phyloP scores from a whole-genome alignment of 1,140 invertebrate species.

The Homalodisca vitripennis region DNA sequence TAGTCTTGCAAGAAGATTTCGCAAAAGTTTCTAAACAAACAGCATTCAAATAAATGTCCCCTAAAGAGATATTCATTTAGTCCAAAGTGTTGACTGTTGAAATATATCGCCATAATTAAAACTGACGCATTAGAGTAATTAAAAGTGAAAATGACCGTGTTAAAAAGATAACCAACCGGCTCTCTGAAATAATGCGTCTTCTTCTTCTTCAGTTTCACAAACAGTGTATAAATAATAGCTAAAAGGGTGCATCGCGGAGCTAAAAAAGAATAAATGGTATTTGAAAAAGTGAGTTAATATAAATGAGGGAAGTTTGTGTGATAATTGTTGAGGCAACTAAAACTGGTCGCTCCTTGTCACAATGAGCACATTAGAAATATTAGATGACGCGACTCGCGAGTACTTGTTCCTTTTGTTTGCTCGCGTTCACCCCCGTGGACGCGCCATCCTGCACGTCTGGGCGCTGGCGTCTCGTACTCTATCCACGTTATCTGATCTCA shows the following conservation, averaged over 20 bases:
- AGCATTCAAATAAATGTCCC: conserved; percentile 19
- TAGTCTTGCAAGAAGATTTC: conserved; percentile 1
- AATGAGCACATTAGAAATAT: neutral
- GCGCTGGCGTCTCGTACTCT: too few relatives aligned
- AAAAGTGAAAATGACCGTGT: conserved; percentile 35
- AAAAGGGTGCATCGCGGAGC: conserved; percentile 13
- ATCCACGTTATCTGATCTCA: too few relatives aligned
- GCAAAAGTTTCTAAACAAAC: conserved; percentile 16
- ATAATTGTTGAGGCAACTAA: conserved; percentile 20
- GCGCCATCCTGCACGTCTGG: too few relatives aligned
- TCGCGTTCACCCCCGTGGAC: too few relatives aligned
- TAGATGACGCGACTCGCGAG: neutral
- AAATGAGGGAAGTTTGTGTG: conserved; percentile 31
- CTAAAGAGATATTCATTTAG: conserved; percentile 31
- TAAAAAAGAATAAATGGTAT: conserved; percentile 30
- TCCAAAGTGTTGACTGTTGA: conserved; percentile 15
- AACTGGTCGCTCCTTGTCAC: neutral
- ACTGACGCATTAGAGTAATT: conserved; percentile 34
- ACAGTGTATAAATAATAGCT: conserved; percentile 34
- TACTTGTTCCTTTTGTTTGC: neutral
- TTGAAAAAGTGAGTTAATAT: conserved; percentile 30
- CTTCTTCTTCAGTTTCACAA: conserved; percentile 32
- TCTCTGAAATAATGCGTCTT: conserved; percentile 34
- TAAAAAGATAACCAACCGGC: conserved; percentile 34
- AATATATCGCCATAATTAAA: conserved; percentile 34